Evolutionary conservation across 2,888 invertebrate genomes (phyloP), one percentile per base, ranked within the genome.

Genomic region (Drosophila fulvimacula): DNA sequence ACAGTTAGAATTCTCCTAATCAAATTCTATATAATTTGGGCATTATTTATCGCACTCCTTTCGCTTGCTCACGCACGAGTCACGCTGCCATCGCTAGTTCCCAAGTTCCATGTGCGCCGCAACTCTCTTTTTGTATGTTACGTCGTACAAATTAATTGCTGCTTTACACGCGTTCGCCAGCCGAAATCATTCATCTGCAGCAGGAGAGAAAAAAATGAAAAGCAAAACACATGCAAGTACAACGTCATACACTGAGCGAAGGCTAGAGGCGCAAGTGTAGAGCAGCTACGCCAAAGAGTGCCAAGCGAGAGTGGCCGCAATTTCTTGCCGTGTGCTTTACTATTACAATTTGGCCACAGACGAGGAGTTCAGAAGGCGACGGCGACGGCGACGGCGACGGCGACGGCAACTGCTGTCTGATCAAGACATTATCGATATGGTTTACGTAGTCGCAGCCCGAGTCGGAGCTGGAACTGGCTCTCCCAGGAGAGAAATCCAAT

Each of bases 131-230:
- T 80, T 85, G 76, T 80, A 75, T 63, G 62, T 69, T 81, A 73
- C 74, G 83, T 81, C 80, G 83, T 84, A 90, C 89, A 92, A 92
- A 91, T 92, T 91, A 92, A 91, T 91, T 91, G 91, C 92, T 80
- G 84, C 87, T 89, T 90, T 91, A 91, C 91, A 91, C 92, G 91
- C 91, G 91, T 90, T 85, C 76, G 77, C 79, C 80, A 46, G 68
- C 77, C 30, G 75, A 87, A 85, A 85, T 85, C 85, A 84, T 89
- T 82, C 89, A 89, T 88, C 88, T 88, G 83, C 52, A 57, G 62
- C 2, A 24, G 59, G 27, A n/a, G 10, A 27, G 1, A 13, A 6
- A 21, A 7, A 46, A 17, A 46, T 10, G 5, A 46, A 46, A 27
- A 6, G 27, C n/a, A 64, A 67, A 79, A 84, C 88, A 90, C 88